Percentiles rank a stretch among this genome's conserved stretches.
Conservation (phyloP, 2,888 invertebrate species). For the Proisotoma minuta region DNA sequence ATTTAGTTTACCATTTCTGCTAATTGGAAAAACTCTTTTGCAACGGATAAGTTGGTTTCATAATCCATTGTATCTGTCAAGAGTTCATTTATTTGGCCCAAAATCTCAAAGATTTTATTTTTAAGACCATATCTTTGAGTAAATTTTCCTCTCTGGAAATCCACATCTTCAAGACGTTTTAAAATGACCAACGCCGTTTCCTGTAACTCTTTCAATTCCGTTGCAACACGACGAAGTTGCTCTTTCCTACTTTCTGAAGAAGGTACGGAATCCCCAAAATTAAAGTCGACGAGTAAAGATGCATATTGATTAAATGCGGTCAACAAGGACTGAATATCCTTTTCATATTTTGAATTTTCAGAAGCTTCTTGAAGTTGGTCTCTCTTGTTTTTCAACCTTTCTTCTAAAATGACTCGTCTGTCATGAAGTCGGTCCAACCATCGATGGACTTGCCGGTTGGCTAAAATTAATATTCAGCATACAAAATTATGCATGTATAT, state of each 20-base stretch:
- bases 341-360: slow-evolving; percentile 67
- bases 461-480: slow-evolving; percentile 51
- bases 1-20: slow-evolving; percentile 14
- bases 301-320: slow-evolving; percentile 58
- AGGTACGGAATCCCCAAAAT: slow-evolving; percentile 23
- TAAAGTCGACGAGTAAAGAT: slow-evolving; percentile 53
- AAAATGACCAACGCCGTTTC: slow-evolving; percentile 27
- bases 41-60: slow-evolving; percentile 28
- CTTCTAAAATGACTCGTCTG: slow-evolving; percentile 66
- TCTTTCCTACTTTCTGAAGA: slow-evolving; percentile 19
- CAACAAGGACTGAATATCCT: slow-evolving; percentile 64
- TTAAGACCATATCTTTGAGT: slow-evolving; percentile 30
- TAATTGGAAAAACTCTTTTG: slow-evolving; percentile 33
- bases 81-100: slow-evolving; percentile 34
- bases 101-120: slow-evolving; percentile 29
- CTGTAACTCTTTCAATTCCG: slow-evolving; percentile 31
- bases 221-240: slow-evolving; percentile 20
- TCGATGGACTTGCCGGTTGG: slow-evolving; percentile 65
- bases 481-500: not conserved
- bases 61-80: slow-evolving; percentile 32
- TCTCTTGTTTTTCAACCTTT: slow-evolving; percentile 63
- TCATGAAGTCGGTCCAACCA: slow-evolving; percentile 73
- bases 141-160: slow-evolving; percentile 23
- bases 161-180: slow-evolving; percentile 25
- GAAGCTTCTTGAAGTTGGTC: slow-evolving; percentile 72